A percentile compares a stretch with the other conserved stretches of the same genome.
phyloP scores from a whole-genome alignment of 2,113 vertebrate species.

The Silurus glanis region DNA sequence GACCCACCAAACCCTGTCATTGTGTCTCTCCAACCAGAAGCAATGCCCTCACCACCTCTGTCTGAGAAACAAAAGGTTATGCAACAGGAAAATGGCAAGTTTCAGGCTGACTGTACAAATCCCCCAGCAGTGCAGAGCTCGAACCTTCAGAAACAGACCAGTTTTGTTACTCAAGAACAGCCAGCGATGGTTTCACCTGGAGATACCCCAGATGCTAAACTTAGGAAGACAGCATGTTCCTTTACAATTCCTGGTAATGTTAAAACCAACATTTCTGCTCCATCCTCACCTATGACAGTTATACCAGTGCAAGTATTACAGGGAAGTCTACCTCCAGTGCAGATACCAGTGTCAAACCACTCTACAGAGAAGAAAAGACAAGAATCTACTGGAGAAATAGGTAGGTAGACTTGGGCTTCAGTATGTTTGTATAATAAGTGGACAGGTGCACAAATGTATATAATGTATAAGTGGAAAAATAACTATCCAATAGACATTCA shows the following conservation, averaged over 20 bases:
- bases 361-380: not conserved
- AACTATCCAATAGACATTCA: not conserved
- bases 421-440: not conserved
- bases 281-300: not conserved
- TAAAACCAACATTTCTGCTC: not conserved
- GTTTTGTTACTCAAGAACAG: not conserved
- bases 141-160: not conserved
- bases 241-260: not conserved
- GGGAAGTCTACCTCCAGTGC: not conserved
- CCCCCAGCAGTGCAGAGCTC: not conserved
- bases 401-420: not conserved
- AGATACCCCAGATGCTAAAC: not conserved
- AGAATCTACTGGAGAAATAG: conserved; percentile 29
- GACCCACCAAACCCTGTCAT: conserved; percentile 73
- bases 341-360: not conserved
- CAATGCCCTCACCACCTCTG: not conserved
- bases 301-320: not conserved
- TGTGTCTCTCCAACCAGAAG: conserved; percentile 51
- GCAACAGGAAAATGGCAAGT: not conserved
- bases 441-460: no score
- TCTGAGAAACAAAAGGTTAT: not conserved
- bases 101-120: not conserved
- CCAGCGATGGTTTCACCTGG: not conserved
- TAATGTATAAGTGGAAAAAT: not conserved
- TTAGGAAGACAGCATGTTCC: not conserved